Base-by-base conservation (phyloP, 2,797 vertebrate genomes). In the Prionace glauca region DNA sequence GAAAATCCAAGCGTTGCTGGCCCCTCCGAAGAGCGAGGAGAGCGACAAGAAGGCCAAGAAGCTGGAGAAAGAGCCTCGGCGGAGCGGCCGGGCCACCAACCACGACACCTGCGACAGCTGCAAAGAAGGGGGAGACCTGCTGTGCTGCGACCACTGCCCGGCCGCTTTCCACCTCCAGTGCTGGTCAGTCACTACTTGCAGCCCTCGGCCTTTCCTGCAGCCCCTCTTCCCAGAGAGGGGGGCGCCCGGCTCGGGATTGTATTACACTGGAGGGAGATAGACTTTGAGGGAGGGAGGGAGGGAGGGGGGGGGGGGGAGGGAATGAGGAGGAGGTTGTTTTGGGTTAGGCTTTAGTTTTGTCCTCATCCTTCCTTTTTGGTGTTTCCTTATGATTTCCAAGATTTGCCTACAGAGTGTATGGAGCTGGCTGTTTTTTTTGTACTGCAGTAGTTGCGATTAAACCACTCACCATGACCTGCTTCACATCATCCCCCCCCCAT, bases 51-150 rank as follows among this genome's bases (percentile, higher is more conserved):
- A 98, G 96, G 98, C 98, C 97, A 98, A 98, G 97, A 98, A 98
- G 97, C 97, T 98, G 96, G 99, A 99, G 96, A 98, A 99, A 97
- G 99, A 99, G 97, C 98, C 98, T 96, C 98, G 99, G 97, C 98
- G 99, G 97, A 98, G 98, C 97, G 98, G 99, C 96, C 97, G 99
- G 97, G 98, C 98, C 97, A 99, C 98, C 96, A 99, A 99, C 98
- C 99, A 99, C 97, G 99, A 99, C 97, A 99, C 99, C 98, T 99
- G 99, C 96, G 99, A 99, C 97, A 99, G 99, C 96, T 99, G 99
- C 97, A 98, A 99, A 96, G 99, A 99, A 97, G 99, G 99, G 96
- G 99, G 99, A 20, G 99, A 99, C 96, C 97, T 99, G 95, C 98
- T 99, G 32, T 99, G 99, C 97, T 99, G 99, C 81, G 99, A 99